Evolutionary conservation across 1,140 invertebrate genomes (phyloP).

Genomic region (Asbolus verrucosus): DNA sequence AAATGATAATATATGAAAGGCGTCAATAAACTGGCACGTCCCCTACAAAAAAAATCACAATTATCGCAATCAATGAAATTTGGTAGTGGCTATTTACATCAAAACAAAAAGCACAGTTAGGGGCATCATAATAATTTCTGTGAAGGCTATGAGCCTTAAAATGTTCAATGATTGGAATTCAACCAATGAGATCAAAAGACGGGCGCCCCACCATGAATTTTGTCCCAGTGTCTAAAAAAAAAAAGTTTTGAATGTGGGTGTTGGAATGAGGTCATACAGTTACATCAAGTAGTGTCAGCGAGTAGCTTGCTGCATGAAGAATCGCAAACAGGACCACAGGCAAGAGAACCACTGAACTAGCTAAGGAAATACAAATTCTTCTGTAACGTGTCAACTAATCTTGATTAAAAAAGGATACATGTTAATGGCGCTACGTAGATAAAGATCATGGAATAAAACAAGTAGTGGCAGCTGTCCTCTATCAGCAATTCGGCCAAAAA

Average conservation of each 20-base stretch:
- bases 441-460: slow-evolving; percentile 95
- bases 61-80: slow-evolving; percentile 3
- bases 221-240: slow-evolving; percentile 83
- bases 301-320: slow-evolving; percentile 91
- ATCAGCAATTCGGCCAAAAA: slow-evolving; percentile 83
- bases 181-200: slow-evolving; percentile 86
- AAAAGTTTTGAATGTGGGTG: slow-evolving; percentile 52
- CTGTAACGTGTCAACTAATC: too few species aligned
- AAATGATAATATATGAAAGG: slow-evolving; percentile 97
- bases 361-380: slow-evolving; percentile 69
- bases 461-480: slow-evolving; percentile 97
- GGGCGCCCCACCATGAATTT: slow-evolving; percentile 88
- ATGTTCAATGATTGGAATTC: slow-evolving; percentile 90
- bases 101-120: slow-evolving; percentile 85
- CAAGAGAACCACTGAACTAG: slow-evolving; percentile 79
- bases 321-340: slow-evolving; percentile 92
- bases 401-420: slow-evolving; percentile 77
- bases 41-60: slow-evolving; percentile 72
- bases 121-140: slow-evolving; percentile 95
- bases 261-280: slow-evolving; percentile 67
- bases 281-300: slow-evolving; percentile 89
- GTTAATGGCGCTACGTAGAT: slow-evolving; percentile 89
- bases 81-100: slow-evolving; percentile 79
- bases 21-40: slow-evolving; percentile 85
- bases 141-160: slow-evolving; percentile 85